Base-by-base conservation (phyloP, 2,113 vertebrate genomes). In the Pygoscelis adeliae region DNA sequence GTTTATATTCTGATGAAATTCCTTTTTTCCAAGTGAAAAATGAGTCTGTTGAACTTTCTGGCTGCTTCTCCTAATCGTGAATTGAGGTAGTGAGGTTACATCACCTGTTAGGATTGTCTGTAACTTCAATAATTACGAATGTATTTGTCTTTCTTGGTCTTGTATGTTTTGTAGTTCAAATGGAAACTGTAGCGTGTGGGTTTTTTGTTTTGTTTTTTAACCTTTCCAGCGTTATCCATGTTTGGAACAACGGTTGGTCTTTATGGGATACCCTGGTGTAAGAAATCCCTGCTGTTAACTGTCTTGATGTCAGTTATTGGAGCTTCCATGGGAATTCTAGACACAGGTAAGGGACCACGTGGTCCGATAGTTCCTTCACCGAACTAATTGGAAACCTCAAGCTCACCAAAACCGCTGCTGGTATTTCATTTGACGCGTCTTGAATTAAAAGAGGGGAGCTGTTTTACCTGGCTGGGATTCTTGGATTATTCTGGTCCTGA, bases 201-300 rank as follows among this genome's bases (percentile, higher is more conserved):
- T 2, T 15, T 50, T 47, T 63, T 83, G 10, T 32, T 87, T 66
- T 70, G 6, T 61, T 79, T 82, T 87, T 83, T 84, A 61, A 90
- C 59, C 30, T 87, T 95, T 72, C 26, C 80, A 99, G 98, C 97
- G 3, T 9, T 98, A 25, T 98, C 98, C 22, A 90, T 99, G 99
- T 52, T 99, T 96, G 95, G 98, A 65, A 99, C 99, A 16, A 98
- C 99, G 0, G 56, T 97, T 34, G 99, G 99, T 69, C 99, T 99
- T 91, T 99, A 97, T 80, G 97, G 97, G 2, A 98, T 99, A 66
- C 99, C 99, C 1, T 99, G 99, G 97, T 99, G 99, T 97, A 99
- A 98, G 94, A 98, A 97, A 25, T 98, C 98, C 5, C 56, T 98
- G 30, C 65, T 99, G 16, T 96, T 99, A 66, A 98, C 98, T 6